phyloP scores from a whole-genome alignment of 1,140 invertebrate genomes.

The Macrocentrus cingulum region DNA sequence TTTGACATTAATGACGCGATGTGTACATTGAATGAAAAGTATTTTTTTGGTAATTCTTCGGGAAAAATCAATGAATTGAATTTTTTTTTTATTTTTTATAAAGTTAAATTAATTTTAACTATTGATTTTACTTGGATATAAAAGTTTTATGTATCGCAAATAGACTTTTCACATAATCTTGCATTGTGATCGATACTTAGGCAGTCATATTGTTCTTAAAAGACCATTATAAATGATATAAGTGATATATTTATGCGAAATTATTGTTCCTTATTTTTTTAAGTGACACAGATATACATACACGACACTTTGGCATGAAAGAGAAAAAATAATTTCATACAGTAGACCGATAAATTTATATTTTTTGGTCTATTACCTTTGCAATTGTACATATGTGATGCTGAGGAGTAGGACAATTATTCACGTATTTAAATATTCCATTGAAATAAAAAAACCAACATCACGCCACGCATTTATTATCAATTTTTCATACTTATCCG shows the following conservation, averaged over 20 bases:
- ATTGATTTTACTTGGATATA: no score
- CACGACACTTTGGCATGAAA: slow-evolving; percentile 1
- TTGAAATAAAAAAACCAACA: background rate
- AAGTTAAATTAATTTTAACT: no score
- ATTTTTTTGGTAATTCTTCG: no score
- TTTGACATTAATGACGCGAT: no score
- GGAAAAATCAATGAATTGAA: background rate
- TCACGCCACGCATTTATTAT: background rate
- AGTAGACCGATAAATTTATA: slow-evolving; percentile 4
- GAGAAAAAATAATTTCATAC: background rate
- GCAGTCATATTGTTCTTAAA: slow-evolving; percentile 9
- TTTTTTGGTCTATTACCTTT: slow-evolving; percentile 22
- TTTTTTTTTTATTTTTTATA: no score
- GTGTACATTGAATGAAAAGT: no score
- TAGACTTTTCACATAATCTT: background rate
- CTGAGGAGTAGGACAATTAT: slow-evolving; percentile 21
- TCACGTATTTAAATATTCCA: background rate
- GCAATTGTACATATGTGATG: slow-evolving; percentile 48
- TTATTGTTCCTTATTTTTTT: slow-evolving; percentile 18
- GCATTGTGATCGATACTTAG: background rate
- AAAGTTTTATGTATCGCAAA: no score
- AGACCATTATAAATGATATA: background rate
- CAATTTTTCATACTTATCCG: background rate
- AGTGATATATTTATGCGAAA: slow-evolving; percentile 1
- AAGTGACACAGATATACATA: no score